Evolutionary conservation across 2,797 vertebrate genomes (phyloP).

Genomic region (Meriones psammophilus): DNA sequence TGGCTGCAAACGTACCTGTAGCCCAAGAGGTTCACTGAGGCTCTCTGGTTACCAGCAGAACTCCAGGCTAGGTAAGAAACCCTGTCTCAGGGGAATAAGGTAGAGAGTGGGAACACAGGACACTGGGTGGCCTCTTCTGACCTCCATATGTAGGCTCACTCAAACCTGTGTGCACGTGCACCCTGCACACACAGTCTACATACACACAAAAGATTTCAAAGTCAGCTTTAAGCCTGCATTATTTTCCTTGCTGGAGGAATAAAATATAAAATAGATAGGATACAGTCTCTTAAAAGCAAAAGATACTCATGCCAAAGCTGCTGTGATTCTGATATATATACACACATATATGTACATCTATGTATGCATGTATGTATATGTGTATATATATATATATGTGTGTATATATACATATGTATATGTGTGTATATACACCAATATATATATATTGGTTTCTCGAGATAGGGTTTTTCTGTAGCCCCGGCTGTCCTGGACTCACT

Average conservation of each 20-base stretch:
- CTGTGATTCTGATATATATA: neutral
- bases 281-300: constrained; percentile 48
- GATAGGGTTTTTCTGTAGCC: too few species aligned
- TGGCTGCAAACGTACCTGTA: neutral
- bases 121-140: neutral
- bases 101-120: neutral
- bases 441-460: too few species aligned
- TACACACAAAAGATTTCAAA: neutral
- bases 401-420: too few species aligned
- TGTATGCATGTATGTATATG: too few species aligned
- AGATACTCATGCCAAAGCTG: constrained; percentile 7
- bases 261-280: neutral
- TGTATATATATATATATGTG: too few species aligned
- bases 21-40: neutral
- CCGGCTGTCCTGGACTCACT: too few species aligned
- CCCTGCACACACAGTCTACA: too few species aligned
- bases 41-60: neutral
- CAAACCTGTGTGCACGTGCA: neutral
- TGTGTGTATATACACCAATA: too few species aligned
- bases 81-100: neutral
- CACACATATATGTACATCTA: too few species aligned
- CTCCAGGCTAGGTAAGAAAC: neutral
- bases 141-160: neutral
- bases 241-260: neutral
- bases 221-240: neutral